Evolutionary conservation across 2,113 vertebrate species (phyloP), one percentile per base, ranked within the genome.

Genomic region (Sakesphorus luctuosus): DNA sequence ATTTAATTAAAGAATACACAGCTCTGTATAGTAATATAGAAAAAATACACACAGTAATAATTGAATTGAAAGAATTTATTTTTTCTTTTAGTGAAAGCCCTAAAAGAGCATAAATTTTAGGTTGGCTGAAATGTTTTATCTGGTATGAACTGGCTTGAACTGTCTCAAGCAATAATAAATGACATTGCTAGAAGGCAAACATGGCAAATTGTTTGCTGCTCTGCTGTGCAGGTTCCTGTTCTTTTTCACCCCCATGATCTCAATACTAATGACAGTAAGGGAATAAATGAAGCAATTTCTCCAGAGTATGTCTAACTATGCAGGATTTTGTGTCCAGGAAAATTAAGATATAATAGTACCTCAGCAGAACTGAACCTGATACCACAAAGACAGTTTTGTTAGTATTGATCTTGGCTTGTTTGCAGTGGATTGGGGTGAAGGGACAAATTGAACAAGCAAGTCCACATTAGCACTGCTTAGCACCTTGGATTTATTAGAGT

Each of bases 241-340:
- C 43, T 84, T 31, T 74, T 18, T 24, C 24, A 12, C 1, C 10
- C 40, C 9, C 38, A 31, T n/a, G 53, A 92, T 92, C 93, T 93
- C 83, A 92, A 66, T 90, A 47, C 14, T 96, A 92, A 94, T 89
- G 84, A 87, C 85, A 81, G n/a, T 94, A 91, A 69, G 79, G 55
- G 66, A 93, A 86, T 76, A 92, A 94, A 87, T 88, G 56, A 94
- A 94, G 94, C 61, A 68, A 73, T 81, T 96, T 96, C 74, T 95
- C 43, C 49, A 73, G 91, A 92, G 65, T 92, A 47, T 72, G 74
- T 77, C 83, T 97, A 93, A 97, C 97, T 86, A 67, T 40, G 77
- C 96, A 93, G 97, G 92, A 96, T 97, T 97, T 95, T 96, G 73
- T 89, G 78, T 93, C 86, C 58, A 69, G 71, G 81, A 96, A 97